Percentiles rank a stretch among this genome's conserved stretches.
Conservation (phyloP, 35 echinoderm and acorn worm species). For the Chiridota heheva region DNA sequence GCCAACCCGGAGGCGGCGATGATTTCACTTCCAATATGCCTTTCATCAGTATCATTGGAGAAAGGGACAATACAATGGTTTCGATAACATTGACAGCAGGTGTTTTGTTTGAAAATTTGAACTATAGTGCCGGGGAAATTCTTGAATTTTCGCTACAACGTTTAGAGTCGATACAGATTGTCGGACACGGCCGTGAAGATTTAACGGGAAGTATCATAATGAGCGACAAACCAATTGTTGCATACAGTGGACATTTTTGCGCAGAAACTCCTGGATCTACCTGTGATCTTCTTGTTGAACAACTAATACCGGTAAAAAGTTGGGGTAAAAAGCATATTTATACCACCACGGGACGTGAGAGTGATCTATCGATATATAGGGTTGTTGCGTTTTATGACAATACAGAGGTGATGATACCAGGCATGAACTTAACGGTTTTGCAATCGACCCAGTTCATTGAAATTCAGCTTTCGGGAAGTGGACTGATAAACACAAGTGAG, state of each 20-base stretch:
- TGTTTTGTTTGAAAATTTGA: conserved; percentile 30
- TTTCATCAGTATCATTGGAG: conserved; percentile 49
- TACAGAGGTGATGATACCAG: conserved; percentile 41
- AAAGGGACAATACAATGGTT: conserved; percentile 19
- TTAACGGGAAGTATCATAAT: conserved; percentile 46
- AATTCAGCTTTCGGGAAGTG: conserved; percentile 35
- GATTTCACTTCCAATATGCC: not conserved
- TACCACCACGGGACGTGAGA: conserved; percentile 10
- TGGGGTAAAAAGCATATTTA: conserved; percentile 61
- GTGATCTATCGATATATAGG: conserved; percentile 21
- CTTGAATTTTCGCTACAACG: conserved; percentile 17
- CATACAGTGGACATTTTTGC: conserved; percentile 48
- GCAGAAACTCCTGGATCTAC: not conserved
- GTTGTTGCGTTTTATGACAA: conserved; percentile 47
- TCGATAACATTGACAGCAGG: not conserved
- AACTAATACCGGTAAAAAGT: conserved; percentile 65
- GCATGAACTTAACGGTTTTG: not conserved
- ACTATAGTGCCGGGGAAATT: conserved; percentile 22
- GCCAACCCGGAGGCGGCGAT: no score
- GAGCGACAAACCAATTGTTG: conserved; percentile 57
- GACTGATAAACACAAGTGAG: conserved; percentile 41
- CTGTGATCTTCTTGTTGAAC: conserved; percentile 60
- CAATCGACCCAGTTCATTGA: conserved; percentile 49
- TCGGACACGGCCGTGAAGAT: not conserved
- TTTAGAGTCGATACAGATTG: conserved; percentile 52